Evolutionary conservation across 2,888 invertebrate genomes (phyloP).

Genomic region (Apamea sordens): DNA sequence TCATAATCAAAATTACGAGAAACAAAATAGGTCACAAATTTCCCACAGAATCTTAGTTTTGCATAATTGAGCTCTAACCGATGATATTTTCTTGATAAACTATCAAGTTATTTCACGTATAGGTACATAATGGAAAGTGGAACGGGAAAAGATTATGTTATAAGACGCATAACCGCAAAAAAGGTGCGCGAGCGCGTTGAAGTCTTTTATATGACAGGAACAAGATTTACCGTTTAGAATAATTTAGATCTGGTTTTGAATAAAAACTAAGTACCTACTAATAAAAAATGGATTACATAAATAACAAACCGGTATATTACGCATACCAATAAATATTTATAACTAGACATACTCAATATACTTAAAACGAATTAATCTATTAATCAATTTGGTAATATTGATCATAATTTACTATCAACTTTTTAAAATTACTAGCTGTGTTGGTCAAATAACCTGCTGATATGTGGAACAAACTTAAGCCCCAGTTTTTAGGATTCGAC

Average conservation of each 20-base stretch:
- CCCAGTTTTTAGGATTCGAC: neutral
- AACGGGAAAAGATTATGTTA: neutral
- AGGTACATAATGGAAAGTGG: neutral
- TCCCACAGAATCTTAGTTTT: neutral
- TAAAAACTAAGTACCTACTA: conserved; percentile 13
- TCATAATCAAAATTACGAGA: neutral
- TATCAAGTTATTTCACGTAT: neutral
- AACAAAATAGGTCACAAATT: neutral
- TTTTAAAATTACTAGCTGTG: neutral
- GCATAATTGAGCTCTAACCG: neutral
- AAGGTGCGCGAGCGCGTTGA: conserved; percentile 64
- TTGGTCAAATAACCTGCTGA: too few relatives aligned
- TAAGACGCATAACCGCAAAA: neutral
- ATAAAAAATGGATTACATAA: conserved; percentile 9
- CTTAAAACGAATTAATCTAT: neutral
- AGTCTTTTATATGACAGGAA: conserved; percentile 66
- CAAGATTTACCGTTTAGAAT: neutral
- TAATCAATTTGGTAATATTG: conserved; percentile 12
- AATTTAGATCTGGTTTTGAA: neutral
- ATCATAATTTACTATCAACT: neutral
- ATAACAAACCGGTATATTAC: conserved; percentile 8
- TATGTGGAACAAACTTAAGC: neutral
- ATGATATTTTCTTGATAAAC: conserved; percentile 3
- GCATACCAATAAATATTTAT: conserved; percentile 11
- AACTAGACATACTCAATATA: neutral